Base-by-base conservation (phyloP, 2,888 invertebrate species). In the Shargacucullia verbasci region DNA sequence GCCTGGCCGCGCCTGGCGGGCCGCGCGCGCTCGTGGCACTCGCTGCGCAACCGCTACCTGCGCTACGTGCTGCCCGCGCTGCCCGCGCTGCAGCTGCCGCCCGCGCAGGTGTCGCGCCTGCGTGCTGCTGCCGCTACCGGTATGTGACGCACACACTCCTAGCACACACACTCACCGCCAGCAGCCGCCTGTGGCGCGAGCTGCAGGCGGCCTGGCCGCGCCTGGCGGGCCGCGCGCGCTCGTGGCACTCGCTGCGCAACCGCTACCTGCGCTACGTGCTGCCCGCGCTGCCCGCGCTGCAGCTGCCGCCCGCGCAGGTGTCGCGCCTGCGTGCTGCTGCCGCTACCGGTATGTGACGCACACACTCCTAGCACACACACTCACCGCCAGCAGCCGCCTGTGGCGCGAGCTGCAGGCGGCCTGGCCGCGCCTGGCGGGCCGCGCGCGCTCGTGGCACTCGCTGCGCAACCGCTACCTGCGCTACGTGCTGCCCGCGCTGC, bases 391-490 rank as follows among this genome's bases (percentile, higher is more conserved):
- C 0, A 94, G 94, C 83, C 47, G 59, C 0, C 43, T 93, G 20
- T 93, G 93, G 94, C 62, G 73, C 29, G 81, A 88, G 9, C 76
- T 93, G 61, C 79, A 87, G 73, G 60, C 47, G 0, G 56, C 71
- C 38, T 87, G 80, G 77, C 9, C 13, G 0, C 34, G 45, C 2
- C 59, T 83, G 40, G 79, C 88, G 1, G 88, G 89, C 3, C 60
- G 53, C 15, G 20, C 20, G 20, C 20, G 20, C 1, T 75, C 91
- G 54, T 94, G 91, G 91, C 94, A 94, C 66, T 94, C 94, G 20
- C 84, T 94, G 29, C 87, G 92, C 12, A 93, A 91, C 81, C 85
- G 94, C 43, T 94, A 91, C 85, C 84, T 94, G 68, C 90, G 92
- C 58, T 83, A 88, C 81, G 79, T 94, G 57, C 85, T 94, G 20